Evolutionary conservation across 2,797 vertebrate species (phyloP), one percentile per base, ranked within the genome.

Genomic region (Balearica regulorum): DNA sequence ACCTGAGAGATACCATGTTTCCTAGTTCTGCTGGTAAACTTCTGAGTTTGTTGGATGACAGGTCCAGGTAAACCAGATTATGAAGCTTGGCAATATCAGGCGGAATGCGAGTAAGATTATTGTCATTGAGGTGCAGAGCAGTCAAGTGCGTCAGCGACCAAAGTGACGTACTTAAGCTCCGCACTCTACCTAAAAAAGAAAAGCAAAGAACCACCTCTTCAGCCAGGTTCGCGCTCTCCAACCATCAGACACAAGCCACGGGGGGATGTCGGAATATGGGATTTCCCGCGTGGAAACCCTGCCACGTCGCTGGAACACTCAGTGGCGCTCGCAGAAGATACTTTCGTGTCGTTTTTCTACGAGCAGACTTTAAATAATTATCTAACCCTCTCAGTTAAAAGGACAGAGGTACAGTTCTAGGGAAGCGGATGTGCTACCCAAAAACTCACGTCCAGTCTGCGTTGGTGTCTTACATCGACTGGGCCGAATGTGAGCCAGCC

Each of bases 1-100:
- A 99, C 99, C 99, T 99, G 99, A 99, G 99, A 99, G 99, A 99
- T 95, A 99, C 99, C 99, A 99, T 99, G 98, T 99, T 99, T 98
- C 99, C 99, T 98, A 99, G 98, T 98, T 99, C 99, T 97, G 99
- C 99, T 97, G 99, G 99, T 98, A 99, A 99, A 98, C 99, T 99
- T 98, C 99, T 99, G 95, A 99, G 99, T 98, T 99, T 99, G 98
- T 99, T 99, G 98, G 99, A 99, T 94, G 99, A 99, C 91, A 99
- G 98, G 98, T 99, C 99, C 98, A 99, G 98, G 98, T 99, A 99
- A 98, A 99, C 99, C 98, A 99, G 99, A 98, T 99, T 98, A 93
- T 99, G 99, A 97, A 99, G 99, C 98, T 99, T 99, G 98, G 99
- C 98, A 97, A 99, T 99, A 98, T 99, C 99, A 49, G 99, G 99